These are phyloP conservation scores for Trinectes maculatus DNA, from an alignment of 2,113 vertebrate genomes.

Conservation along the genomic window DNA sequence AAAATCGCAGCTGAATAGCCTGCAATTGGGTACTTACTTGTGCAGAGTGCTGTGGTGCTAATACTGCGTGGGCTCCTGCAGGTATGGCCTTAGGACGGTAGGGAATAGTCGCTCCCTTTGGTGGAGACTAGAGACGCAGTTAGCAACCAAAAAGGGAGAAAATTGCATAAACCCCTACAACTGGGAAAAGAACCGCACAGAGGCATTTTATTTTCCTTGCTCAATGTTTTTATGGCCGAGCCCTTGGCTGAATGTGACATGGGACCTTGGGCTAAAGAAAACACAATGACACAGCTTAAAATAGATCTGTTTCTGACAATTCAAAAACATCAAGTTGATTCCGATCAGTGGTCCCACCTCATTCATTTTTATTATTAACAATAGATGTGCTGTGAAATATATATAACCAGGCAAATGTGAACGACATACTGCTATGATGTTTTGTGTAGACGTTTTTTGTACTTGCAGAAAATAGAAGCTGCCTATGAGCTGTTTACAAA, in stretches of 20 bases:
- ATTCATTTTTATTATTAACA: too few relatives aligned
- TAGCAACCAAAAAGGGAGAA: slow-evolving; percentile 40
- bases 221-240: slow-evolving; percentile 44
- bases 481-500: too few relatives aligned
- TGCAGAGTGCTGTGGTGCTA: slow-evolving; percentile 87
- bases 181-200: slow-evolving; percentile 30
- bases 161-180: slow-evolving; percentile 6
- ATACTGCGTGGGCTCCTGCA: slow-evolving; percentile 87
- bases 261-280: slow-evolving; percentile 25
- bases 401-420: not conserved
- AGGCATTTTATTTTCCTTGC: slow-evolving; percentile 40
- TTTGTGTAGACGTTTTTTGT: too few relatives aligned
- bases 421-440: not conserved
- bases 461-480: too few relatives aligned
- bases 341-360: not conserved
- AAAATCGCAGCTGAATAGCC: not conserved
- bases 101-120: slow-evolving; percentile 93
- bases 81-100: slow-evolving; percentile 90
- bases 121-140: slow-evolving; percentile 86
- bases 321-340: not conserved
- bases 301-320: slow-evolving; percentile 12
- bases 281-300: slow-evolving; percentile 2
- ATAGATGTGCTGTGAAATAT: not conserved
- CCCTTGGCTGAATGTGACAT: slow-evolving; percentile 32
- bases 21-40: slow-evolving; percentile 83